phyloP scores from a whole-genome alignment of 2,113 vertebrate species.

The Takifugu flavidus region DNA sequence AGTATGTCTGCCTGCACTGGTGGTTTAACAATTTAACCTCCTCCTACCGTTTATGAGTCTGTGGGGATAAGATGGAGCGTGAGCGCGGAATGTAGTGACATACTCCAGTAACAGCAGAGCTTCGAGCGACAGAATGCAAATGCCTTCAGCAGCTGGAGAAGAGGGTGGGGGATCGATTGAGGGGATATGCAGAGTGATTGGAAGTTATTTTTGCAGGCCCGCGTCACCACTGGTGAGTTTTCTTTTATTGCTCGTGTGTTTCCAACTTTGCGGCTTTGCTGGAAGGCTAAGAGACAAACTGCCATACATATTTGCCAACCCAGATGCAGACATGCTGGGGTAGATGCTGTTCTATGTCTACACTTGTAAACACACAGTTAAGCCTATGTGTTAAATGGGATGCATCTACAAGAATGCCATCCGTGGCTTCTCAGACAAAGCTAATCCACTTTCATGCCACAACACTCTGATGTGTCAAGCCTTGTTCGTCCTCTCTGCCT shows the following conservation, averaged over 20 bases:
- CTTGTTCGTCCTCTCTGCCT: conserved; percentile 58
- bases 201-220: neutral
- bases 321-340: no score
- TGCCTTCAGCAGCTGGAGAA: neutral
- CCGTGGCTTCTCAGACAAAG: conserved; percentile 63
- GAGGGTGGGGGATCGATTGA: neutral
- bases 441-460: conserved; percentile 75
- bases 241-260: no score
- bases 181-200: neutral
- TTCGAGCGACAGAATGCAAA: neutral
- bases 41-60: neutral
- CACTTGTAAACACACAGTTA: conserved; percentile 26
- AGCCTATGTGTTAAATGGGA: conserved; percentile 53
- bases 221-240: neutral
- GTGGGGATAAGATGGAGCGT: neutral
- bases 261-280: neutral
- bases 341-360: neutral
- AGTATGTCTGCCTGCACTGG: neutral
- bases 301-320: neutral
- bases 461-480: conserved; percentile 57
- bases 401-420: conserved; percentile 54
- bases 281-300: neutral
- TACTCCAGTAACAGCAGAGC: neutral
- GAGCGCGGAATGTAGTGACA: neutral
- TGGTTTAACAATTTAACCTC: conserved; percentile 16